Evolutionary conservation across 1,140 invertebrate genomes (phyloP), one percentile per base, ranked within the genome.

Genomic region (Vanessa atalanta): DNA sequence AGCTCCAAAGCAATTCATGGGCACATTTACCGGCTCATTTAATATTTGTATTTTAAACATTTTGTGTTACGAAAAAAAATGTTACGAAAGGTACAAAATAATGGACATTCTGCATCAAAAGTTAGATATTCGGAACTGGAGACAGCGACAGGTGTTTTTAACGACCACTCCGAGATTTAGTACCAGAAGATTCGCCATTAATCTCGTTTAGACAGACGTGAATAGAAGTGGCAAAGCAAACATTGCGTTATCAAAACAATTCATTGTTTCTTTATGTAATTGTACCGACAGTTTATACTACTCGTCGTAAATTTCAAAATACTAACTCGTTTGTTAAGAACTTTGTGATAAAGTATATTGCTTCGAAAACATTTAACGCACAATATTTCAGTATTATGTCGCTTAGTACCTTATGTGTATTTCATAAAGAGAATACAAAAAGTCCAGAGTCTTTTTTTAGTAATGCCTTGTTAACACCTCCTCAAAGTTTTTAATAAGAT

Each of bases 141-240:
- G 83, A 78, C 66, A 82, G 79, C 85, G 88, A 89, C 89, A 91
- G 89, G 89, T 91, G 89, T 89, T 87, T 91, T 91, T 90, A 89
- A 91, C 86, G 89, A 84, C 71, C 79, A 71, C 83, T 82, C 80
- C 63, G 82, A 88, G 86, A 89, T 91, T 91, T 91, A 89, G 79
- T 82, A 76, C 81, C 80, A 79, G 78, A 82, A 81, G 84, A 88
- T 89, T 87, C 83, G 83, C 86, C 86, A 87, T 91, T 91, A 91
- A 88, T 89, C 89, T 83, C 79, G 75, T 88, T 89, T 81, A 84
- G 78, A 82, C 76, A 75, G 80, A 86, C 83, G 79, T 79, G 83
- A 89, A 90, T 86, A 88, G 87, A 83, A 84, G 78, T 80, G 76
- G 83, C 82, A 86, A 83, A 87, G 78, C 78, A 88, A 88, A 88